Evolutionary conservation across 2,797 vertebrate genomes (phyloP), one percentile per base, ranked within the genome.

Genomic region (Pempheris klunzingeri): DNA sequence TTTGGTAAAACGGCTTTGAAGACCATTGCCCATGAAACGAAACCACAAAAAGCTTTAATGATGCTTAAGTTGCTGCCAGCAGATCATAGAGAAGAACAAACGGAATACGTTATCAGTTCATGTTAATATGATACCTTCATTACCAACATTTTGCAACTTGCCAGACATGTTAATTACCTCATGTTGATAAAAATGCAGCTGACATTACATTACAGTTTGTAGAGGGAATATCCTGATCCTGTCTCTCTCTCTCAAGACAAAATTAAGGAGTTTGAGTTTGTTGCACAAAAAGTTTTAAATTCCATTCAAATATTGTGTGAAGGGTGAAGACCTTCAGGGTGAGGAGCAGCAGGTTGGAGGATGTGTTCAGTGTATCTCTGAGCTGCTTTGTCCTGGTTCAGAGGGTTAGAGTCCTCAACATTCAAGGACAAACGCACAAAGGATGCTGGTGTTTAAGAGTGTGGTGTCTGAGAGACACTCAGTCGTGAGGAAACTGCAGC

Each of bases 391-490:
- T 71, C 58, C 14, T 3, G 28, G 55, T 55, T 74, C 76, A 67
- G 57, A 14, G 38, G 69, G 50, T 71, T 71, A 2, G 0, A 59
- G 72, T 64, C 71, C 65, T 80, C 24, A 0, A 73, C 53, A 26
- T 71, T 89, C 78, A 82, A 71, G 80, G 85, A 68, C 88, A 77
- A 52, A 63, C 50, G 63, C 43, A 88, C 82, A 90, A 90, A 91
- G 80, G 81, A 65, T 14, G 30, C 8, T 3, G 43, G 57, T 67
- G 4, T 79, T 88, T 74, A 80, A 82, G 74, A 89, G 74, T 24
- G 66, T 47, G 61, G 67, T 73, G 76, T 87, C 88, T 81, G 71
- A 84, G 80, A 85, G 81, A 84, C 84, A 22, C 61, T 82, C 44
- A 24, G 70, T 54, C 24, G 20, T 74, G 77, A 83, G 77, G 53